phyloP scores from a whole-genome alignment of 1,140 invertebrate species.

The Macrocentrus cingulum region DNA sequence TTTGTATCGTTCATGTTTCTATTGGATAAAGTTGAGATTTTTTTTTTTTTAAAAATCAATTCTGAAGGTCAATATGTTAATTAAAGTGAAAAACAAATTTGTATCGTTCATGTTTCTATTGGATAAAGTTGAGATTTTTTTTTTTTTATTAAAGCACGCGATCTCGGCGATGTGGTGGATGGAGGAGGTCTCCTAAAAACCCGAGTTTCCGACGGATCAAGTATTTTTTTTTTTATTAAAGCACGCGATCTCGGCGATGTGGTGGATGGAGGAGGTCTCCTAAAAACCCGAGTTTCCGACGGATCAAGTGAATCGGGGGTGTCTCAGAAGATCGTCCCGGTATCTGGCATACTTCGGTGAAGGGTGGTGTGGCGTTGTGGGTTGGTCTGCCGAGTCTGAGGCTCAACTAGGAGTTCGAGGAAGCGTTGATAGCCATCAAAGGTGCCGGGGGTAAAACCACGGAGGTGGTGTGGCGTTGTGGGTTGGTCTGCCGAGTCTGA shows the following conservation, averaged over 20 bases:
- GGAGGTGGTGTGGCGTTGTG: slow-evolving; percentile 92
- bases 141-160: not conserved
- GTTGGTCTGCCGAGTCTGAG: slow-evolving; percentile 10
- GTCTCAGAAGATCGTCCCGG: slow-evolving; percentile 5
- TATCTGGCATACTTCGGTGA: not conserved
- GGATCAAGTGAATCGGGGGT: slow-evolving; percentile 2
- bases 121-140: no score
- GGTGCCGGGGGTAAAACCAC: slow-evolving; percentile 77
- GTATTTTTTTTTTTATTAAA: not conserved
- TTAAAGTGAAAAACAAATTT: no score
- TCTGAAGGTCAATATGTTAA: no score
- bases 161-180: not conserved
- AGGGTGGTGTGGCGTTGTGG: no score
- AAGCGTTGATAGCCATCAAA: slow-evolving; percentile 62
- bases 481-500: no score
- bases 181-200: not conserved
- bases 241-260: not conserved
- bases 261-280: not conserved
- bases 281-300: not conserved
- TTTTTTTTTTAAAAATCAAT: no score
- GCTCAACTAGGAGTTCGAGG: slow-evolving; percentile 41
- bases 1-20: no score
- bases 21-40: no score
- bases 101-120: no score
- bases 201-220: no score